Evolutionary conservation across 2,797 vertebrate genomes (phyloP).

Genomic region (Petrocephalus sullivani): DNA sequence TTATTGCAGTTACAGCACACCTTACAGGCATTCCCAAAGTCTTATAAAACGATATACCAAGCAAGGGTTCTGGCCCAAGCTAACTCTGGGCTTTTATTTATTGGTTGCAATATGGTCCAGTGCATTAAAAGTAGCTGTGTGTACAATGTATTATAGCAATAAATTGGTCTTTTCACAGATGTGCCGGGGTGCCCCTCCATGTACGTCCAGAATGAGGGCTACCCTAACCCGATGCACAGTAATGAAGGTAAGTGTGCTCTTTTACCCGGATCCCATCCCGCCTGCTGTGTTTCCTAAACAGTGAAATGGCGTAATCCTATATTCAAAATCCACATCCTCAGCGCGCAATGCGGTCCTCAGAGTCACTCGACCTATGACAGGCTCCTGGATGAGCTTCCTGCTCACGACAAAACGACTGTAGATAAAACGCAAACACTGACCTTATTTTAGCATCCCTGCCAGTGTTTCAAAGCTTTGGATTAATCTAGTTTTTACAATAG

Average conservation of each 20-base stretch:
- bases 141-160: background rate
- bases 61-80: background rate
- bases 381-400: background rate
- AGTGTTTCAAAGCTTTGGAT: background rate
- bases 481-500: background rate
- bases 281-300: background rate
- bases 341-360: background rate
- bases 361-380: background rate
- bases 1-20: background rate
- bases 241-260: constrained; percentile 53
- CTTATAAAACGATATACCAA: background rate
- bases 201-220: constrained; percentile 76
- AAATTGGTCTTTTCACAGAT: constrained; percentile 56
- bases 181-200: constrained; percentile 79
- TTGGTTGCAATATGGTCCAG: no score
- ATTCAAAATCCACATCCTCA: background rate
- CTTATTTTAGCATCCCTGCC: background rate
- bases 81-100: background rate
- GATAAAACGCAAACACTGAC: background rate
- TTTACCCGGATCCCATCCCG: background rate
- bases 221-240: constrained; percentile 62
- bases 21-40: background rate
- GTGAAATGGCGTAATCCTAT: background rate
- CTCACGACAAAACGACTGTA: background rate
- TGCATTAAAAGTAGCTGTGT: background rate